These are phyloP conservation scores for Nesogale talazaci DNA, from an alignment of 2,113 vertebrate species.

Conservation along the genomic window DNA sequence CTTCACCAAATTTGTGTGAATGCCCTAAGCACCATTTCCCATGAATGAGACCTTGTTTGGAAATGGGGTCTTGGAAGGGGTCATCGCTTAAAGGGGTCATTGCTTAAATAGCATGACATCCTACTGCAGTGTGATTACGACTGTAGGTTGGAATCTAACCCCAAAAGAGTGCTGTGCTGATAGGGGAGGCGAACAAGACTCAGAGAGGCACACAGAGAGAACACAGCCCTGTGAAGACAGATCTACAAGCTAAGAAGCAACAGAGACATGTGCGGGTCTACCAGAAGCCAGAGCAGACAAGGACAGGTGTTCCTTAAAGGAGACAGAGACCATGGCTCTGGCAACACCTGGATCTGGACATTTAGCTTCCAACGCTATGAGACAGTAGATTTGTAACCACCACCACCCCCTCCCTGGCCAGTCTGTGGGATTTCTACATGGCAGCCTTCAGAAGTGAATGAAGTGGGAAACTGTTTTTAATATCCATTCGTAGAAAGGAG, in stretches of 20 bases:
- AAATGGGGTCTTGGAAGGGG: background rate
- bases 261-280: background rate
- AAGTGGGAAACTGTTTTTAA: background rate
- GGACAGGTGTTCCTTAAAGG: background rate
- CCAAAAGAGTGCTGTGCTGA: too few species aligned
- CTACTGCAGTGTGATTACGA: too few species aligned
- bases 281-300: background rate
- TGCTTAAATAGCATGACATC: background rate
- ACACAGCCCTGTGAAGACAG: too few species aligned
- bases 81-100: background rate
- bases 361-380: background rate
- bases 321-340: background rate
- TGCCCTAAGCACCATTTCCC: background rate
- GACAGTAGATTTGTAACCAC: background rate
- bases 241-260: background rate
- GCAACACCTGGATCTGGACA: background rate
- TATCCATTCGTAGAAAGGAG: slow-evolving; percentile 24
- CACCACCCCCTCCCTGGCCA: too few species aligned
- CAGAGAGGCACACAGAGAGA: too few species aligned
- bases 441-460: too few species aligned
- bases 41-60: background rate
- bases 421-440: background rate
- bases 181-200: too few species aligned
- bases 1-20: background rate
- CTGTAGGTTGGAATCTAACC: too few species aligned